These are phyloP conservation scores for Siderastrea siderea DNA, from an alignment of 92 coral and sea anemone genomes.

Conservation along the genomic window DNA sequence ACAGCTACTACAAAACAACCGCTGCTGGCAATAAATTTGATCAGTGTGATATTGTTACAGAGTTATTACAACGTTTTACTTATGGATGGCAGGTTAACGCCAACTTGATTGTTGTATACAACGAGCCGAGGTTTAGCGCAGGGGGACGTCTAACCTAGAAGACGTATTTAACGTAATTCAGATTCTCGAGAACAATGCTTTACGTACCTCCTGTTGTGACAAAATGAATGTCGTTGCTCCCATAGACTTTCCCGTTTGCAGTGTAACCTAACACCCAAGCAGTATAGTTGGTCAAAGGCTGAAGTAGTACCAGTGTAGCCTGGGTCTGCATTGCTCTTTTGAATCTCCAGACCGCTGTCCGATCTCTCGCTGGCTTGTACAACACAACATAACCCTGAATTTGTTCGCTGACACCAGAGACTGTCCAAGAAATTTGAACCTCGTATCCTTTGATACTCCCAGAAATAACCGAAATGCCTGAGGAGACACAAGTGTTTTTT, in stretches of 20 bases:
- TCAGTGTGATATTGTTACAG: too few species aligned
- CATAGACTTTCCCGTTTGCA: constrained; percentile 14
- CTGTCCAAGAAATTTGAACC: constrained; percentile 5
- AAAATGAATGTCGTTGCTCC: background rate
- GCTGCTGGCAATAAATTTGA: too few species aligned
- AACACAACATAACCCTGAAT: constrained; percentile 5
- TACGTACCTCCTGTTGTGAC: background rate
- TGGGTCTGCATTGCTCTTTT: background rate
- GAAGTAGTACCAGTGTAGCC: constrained; percentile 4
- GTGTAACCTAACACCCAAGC: constrained; percentile 19
- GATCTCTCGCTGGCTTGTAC: background rate
- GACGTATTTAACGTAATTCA: too few species aligned
- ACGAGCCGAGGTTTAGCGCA: too few species aligned
- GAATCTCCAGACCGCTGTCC: constrained; percentile 13
- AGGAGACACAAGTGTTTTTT: background rate
- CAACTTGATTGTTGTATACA: too few species aligned
- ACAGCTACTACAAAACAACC: too few species aligned
- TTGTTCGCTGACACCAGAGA: background rate
- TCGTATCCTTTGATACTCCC: background rate
- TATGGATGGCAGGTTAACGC: too few species aligned
- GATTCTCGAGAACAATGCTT: too few species aligned
- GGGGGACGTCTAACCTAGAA: too few species aligned
- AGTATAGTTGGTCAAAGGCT: background rate
- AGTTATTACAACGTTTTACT: too few species aligned
- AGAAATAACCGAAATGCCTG: background rate